Percentiles rank a stretch among this genome's conserved stretches.
phyloP scores from a whole-genome alignment of 2,113 vertebrate species.

The Sminthopsis crassicaudata region DNA sequence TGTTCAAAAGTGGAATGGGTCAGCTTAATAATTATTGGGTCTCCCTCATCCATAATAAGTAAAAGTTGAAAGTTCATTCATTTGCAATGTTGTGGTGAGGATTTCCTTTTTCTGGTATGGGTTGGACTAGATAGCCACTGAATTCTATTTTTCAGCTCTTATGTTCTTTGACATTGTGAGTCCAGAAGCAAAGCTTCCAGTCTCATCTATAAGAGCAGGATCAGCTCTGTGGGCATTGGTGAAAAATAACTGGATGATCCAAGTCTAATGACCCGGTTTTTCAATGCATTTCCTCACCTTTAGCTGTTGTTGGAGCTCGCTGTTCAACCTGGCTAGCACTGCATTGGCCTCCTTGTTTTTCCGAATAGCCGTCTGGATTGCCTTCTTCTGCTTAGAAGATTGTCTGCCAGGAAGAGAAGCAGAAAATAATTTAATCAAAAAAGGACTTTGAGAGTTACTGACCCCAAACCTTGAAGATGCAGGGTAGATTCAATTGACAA shows the following conservation, averaged over 20 bases:
- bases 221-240: conserved; percentile 23
- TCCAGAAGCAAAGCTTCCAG: conserved; percentile 36
- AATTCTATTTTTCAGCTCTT: neutral
- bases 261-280: conserved; percentile 42
- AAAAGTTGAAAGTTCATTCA: neutral
- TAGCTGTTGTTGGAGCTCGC: conserved; percentile 97
- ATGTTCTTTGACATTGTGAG: conserved; percentile 13
- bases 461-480: neutral
- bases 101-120: neutral
- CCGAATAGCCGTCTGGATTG: conserved; percentile 95
- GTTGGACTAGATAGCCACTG: neutral
- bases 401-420: conserved; percentile 85
- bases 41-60: neutral
- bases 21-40: too few relatives aligned
- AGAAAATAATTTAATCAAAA: conserved; percentile 71
- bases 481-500: conserved; percentile 14
- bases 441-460: conserved; percentile 27
- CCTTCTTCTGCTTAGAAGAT: conserved; percentile 93
- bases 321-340: conserved; percentile 95
- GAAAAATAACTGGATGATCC: neutral
- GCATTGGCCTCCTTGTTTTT: conserved; percentile 97
- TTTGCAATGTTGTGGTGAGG: neutral
- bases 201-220: conserved; percentile 53
- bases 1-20: neutral
- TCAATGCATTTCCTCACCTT: conserved; percentile 88